phyloP scores from a whole-genome alignment of 2,113 vertebrate species.

The Conger conger region DNA sequence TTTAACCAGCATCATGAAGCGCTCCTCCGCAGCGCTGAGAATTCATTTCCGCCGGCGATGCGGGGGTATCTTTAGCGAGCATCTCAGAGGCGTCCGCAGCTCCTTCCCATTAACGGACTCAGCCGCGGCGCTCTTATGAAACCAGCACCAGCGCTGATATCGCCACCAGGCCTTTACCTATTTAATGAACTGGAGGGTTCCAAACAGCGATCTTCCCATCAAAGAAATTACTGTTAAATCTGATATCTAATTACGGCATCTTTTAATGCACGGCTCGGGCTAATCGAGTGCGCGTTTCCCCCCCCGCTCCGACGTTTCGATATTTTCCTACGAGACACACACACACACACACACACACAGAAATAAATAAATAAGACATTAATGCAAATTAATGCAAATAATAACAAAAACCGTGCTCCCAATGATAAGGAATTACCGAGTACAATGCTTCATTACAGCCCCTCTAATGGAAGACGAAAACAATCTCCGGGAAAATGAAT shows the following conservation, averaged over 20 bases:
- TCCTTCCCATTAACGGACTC: background rate
- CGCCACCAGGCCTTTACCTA: background rate
- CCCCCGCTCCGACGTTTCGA: too few species aligned
- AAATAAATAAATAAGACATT: background rate
- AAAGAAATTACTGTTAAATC: background rate
- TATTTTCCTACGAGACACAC: background rate
- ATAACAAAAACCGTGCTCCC: background rate
- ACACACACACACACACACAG: too few species aligned
- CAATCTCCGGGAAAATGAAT: background rate
- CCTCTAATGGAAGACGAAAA: background rate
- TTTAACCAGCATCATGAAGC: background rate
- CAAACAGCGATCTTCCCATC: background rate
- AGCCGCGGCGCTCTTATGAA: background rate
- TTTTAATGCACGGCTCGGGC: background rate
- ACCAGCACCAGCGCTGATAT: background rate
- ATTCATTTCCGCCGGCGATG: background rate
- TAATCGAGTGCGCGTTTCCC: background rate
- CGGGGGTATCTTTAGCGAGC: background rate
- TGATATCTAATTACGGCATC: background rate
- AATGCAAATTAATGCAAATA: slow-evolving; percentile 7
- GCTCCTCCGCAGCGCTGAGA: background rate
- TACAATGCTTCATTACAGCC: background rate
- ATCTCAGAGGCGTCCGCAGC: background rate
- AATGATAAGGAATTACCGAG: background rate
- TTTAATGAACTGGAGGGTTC: background rate